Percentiles rank a stretch among this genome's conserved stretches.
Evolutionary conservation across 2,113 vertebrate species (phyloP).

Genomic region (Cephalopholis sonnerati): DNA sequence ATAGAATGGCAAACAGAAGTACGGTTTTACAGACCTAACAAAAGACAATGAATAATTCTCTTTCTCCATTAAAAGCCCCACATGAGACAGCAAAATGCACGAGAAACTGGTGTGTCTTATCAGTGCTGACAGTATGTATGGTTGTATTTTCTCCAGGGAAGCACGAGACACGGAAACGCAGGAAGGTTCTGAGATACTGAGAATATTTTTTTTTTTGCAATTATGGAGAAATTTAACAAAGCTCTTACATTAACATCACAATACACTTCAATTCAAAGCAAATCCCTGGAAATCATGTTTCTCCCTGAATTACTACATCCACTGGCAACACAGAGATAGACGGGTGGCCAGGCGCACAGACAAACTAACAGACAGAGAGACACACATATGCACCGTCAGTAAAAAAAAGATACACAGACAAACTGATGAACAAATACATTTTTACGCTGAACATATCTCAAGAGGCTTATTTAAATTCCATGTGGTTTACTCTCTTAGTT

Average conservation of each 20-base stretch:
- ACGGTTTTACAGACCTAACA: slow-evolving; percentile 54
- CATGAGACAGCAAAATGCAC: slow-evolving; percentile 43
- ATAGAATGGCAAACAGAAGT: slow-evolving; percentile 45
- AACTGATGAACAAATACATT: slow-evolving; percentile 4
- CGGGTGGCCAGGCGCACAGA: background rate
- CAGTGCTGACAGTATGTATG: slow-evolving; percentile 57
- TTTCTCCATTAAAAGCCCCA: slow-evolving; percentile 57
- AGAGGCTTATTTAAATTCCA: background rate
- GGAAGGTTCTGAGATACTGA: slow-evolving; percentile 20
- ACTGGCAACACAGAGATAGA: slow-evolving; percentile 7
- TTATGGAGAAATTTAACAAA: slow-evolving; percentile 38
- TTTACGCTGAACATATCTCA: background rate
- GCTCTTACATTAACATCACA: slow-evolving; percentile 55
- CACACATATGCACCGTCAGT: background rate
- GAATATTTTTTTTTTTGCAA: slow-evolving; percentile 14
- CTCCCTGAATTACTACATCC: slow-evolving; percentile 16
- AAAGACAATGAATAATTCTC: slow-evolving; percentile 73
- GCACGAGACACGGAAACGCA: slow-evolving; percentile 21
- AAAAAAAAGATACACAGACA: background rate
- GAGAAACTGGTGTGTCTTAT: slow-evolving; percentile 66
- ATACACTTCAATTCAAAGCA: slow-evolving; percentile 30
- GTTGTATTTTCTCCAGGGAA: slow-evolving; percentile 58
- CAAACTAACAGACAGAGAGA: background rate
- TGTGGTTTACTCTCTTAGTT: background rate
- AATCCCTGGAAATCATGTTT: slow-evolving; percentile 33